These are phyloP conservation scores for Hucho hucho DNA, from an alignment of 2,113 vertebrate genomes.

Conservation along the genomic window DNA sequence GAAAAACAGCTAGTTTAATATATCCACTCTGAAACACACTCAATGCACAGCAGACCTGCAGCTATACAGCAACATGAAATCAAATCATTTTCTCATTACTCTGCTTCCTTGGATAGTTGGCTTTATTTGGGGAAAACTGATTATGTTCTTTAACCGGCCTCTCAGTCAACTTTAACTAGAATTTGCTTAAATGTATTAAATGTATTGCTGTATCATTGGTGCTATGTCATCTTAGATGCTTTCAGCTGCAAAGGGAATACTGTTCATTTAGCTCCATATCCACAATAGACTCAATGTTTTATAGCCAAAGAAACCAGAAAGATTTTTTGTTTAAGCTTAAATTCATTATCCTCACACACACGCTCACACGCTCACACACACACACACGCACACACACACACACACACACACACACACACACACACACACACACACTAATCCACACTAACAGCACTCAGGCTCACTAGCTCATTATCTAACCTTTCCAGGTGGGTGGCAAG, in stretches of 20 bases:
- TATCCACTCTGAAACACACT: slow-evolving; percentile 24
- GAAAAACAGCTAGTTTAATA: slow-evolving; percentile 7
- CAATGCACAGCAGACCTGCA: slow-evolving; percentile 3
- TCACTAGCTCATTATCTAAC: background rate
- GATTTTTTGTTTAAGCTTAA: background rate
- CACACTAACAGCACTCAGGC: slow-evolving; percentile 43
- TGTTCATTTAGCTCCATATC: slow-evolving; percentile 30
- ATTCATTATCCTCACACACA: background rate
- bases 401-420: slow-evolving; percentile 10
- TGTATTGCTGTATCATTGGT: slow-evolving; percentile 21
- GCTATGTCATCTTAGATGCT: background rate
- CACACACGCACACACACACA: background rate
- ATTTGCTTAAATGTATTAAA: slow-evolving; percentile 5
- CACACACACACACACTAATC: slow-evolving; percentile 33
- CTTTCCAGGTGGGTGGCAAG: too few relatives aligned
- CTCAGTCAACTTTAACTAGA: background rate
- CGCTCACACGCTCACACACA: background rate
- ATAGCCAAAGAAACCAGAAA: background rate
- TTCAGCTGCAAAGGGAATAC: slow-evolving; percentile 10
- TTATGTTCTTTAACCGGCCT: slow-evolving; percentile 47
- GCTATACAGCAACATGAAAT: slow-evolving; percentile 45
- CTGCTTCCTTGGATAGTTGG: slow-evolving; percentile 52
- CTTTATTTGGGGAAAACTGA: slow-evolving; percentile 53
- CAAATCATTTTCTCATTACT: slow-evolving; percentile 61
- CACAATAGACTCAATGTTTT: background rate